Evolutionary conservation across 2,888 invertebrate genomes (phyloP), one percentile per base, ranked within the genome.

Genomic region (Drosophila barbarae): DNA sequence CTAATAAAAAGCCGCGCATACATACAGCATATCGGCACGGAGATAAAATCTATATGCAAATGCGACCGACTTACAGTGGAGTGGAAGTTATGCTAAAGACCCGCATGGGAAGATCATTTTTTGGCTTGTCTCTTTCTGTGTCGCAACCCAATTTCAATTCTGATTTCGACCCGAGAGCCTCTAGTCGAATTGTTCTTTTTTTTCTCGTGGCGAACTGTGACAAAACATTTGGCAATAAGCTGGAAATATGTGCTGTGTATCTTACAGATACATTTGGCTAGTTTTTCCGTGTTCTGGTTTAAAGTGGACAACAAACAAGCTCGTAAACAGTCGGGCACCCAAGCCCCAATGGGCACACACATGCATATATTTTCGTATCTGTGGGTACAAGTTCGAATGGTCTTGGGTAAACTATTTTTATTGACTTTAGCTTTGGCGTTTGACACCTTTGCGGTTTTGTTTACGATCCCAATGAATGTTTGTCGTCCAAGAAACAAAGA

Each of bases 301-400:
- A 70, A 76, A 85, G 77, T 73, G 83, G 77, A 76, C 71, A 84
- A 81, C 77, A 71, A 79, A 84, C 83, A 82, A 83, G 74, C 85
- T 76, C 76, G 81, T 70, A 81, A 77, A 81, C 61, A 67, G 68
- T 53, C 63, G 61, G 66, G 52, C 60, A 73, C 60, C 63, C 36
- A 72, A 42, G 21, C 58, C 59, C 59, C 34, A 52, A 51, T 60
- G 59, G 64, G 51, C 28, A 47, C 39, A 47, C 26, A 44, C 36
- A 42, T 23, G 38, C 30, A 50, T 26, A 10, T 1, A 10, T 42
- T 2, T 35, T 15, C 21, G 8, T 34, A 66, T 41, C 41, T 42
- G 38, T 58, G n/a, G 49, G 39, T 60, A 39, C 32, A 34, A 47
- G 63, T 47, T 63, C 38, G 36, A 56, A 44, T 55, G 46, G 30